phyloP scores from a whole-genome alignment of 2,113 vertebrate genomes.

The Equus przewalskii region DNA sequence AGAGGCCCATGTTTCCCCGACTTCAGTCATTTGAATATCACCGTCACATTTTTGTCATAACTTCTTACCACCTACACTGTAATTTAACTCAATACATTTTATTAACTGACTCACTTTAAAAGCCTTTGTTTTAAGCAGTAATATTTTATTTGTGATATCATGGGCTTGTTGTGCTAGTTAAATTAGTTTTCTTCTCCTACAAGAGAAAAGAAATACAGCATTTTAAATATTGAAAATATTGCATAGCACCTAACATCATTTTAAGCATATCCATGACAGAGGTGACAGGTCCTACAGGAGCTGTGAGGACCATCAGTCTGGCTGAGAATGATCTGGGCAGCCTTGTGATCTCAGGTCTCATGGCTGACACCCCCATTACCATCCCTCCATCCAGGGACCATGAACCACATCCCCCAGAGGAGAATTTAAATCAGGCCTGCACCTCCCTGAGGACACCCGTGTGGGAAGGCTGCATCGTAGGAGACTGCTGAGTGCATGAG shows the following conservation, averaged over 20 bases:
- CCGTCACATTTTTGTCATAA: neutral
- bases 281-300: neutral
- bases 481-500: neutral
- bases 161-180: neutral
- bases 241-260: neutral
- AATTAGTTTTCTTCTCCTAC: slow-evolving; percentile 27
- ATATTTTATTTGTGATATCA: neutral
- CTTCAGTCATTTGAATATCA: slow-evolving; percentile 1
- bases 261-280: neutral
- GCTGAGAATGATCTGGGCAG: neutral
- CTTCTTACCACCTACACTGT: neutral
- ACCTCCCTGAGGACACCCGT: neutral
- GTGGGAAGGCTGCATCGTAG: neutral
- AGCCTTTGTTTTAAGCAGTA: slow-evolving; percentile 44
- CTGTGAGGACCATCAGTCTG: neutral
- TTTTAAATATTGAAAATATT: slow-evolving; percentile 59
- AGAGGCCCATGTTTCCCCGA: neutral
- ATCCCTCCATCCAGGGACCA: neutral
- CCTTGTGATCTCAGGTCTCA: neutral
- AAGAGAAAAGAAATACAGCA: slow-evolving; percentile 24
- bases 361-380: neutral
- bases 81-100: slow-evolving; percentile 51
- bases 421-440: neutral
- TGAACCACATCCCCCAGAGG: neutral
- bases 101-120: slow-evolving; percentile 46